A percentile compares a stretch with the other conserved stretches of the same genome.
phyloP scores from a whole-genome alignment of 2,888 invertebrate species.

The Melikaiella ostensackeni region DNA sequence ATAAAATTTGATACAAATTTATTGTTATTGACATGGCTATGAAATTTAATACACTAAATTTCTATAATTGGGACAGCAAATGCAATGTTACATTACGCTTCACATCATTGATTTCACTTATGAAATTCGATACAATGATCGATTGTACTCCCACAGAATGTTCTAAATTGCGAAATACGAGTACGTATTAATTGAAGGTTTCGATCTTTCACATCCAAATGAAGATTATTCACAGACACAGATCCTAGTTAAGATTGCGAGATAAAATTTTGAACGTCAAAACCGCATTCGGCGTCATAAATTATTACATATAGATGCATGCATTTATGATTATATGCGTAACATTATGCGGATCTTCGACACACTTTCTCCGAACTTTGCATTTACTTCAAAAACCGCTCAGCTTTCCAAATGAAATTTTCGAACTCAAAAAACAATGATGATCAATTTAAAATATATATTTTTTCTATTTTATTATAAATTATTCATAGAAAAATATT shows the following conservation, averaged over 20 bases:
- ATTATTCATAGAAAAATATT: too few relatives aligned
- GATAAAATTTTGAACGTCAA: neutral
- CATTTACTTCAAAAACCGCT: constrained; percentile 1
- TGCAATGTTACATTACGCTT: neutral
- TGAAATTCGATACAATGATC: constrained; percentile 30
- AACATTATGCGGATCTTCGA: constrained; percentile 34
- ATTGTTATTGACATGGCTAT: too few relatives aligned
- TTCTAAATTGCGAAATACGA: constrained; percentile 8
- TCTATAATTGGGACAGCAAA: too few relatives aligned
- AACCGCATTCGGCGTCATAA: neutral
- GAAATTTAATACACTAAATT: too few relatives aligned
- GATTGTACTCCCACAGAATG: constrained; percentile 14
- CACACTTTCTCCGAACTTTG: constrained; percentile 34
- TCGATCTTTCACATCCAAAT: neutral
- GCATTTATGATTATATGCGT: constrained; percentile 18
- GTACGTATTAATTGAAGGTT: neutral
- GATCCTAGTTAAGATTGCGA: neutral
- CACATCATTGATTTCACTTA: constrained; percentile 21
- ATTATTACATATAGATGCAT: constrained; percentile 5
- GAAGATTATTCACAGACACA: neutral
- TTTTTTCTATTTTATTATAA: too few relatives aligned
- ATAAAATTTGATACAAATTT: too few relatives aligned
- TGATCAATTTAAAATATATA: neutral
- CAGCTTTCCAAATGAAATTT: constrained; percentile 10
- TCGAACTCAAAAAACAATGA: neutral